phyloP scores from a whole-genome alignment of 2,888 invertebrate species.

The Acanthosepion esculentum region DNA sequence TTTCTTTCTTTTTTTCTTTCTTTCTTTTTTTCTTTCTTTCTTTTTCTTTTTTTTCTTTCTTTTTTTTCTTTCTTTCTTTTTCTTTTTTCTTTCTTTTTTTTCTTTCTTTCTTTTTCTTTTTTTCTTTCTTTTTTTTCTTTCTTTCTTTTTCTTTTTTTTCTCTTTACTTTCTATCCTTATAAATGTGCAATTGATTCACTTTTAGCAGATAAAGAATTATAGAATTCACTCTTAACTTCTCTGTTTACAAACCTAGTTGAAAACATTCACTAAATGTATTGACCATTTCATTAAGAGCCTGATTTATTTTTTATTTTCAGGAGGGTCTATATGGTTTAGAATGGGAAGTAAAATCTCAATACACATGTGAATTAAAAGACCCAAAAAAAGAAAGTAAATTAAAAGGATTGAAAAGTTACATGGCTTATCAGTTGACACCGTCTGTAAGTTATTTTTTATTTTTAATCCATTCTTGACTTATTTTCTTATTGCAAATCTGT shows the following conservation, averaged over 20 bases:
- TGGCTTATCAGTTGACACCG: slow-evolving; percentile 95
- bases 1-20: too few species aligned
- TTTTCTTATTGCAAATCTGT: not conserved
- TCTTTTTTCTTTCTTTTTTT: too few species aligned
- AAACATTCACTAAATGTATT: too few species aligned
- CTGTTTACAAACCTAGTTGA: too few species aligned
- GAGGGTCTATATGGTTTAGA: slow-evolving; percentile 83
- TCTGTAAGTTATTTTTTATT: slow-evolving; percentile 78
- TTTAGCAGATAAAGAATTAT: not conserved
- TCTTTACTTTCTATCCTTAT: too few species aligned
- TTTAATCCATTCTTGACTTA: not conserved
- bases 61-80: too few species aligned
- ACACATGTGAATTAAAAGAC: slow-evolving; percentile 90
- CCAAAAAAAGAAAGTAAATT: slow-evolving; percentile 98
- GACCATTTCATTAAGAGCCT: not conserved
- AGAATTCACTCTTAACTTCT: not conserved
- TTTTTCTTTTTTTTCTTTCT: too few species aligned
- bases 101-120: too few species aligned
- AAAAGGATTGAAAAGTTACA: slow-evolving; percentile 97
- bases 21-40: too few species aligned
- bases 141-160: too few species aligned
- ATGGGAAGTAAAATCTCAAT: slow-evolving; percentile 81
- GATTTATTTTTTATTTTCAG: slow-evolving; percentile 57
- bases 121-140: too few species aligned
- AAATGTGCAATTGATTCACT: not conserved